Base-by-base conservation (phyloP, 2,797 vertebrate species). In the Anomalospiza imberbis region DNA sequence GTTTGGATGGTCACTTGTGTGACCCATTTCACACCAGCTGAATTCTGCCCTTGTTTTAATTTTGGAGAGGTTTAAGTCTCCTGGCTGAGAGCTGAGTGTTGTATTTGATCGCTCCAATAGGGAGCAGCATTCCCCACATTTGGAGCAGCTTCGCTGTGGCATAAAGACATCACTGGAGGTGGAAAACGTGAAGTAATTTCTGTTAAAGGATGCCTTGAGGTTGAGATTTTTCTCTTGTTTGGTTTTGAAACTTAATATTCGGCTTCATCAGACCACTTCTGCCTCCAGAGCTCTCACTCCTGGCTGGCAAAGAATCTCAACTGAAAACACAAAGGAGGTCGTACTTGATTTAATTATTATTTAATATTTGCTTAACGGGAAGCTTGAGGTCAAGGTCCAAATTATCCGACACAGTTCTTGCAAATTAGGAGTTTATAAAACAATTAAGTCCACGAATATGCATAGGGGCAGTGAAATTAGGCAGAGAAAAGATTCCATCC, bases 51-150 rank as follows among this genome's bases (percentile, higher is more conserved):
- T 11, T 9, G 10, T 86, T 81, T 54, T 38, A 3, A 12, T 36
- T 85, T 34, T 50, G 60, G 51, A 42, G 77, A 13, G 19, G n/a
- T 24, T 3, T 2, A 15, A 50, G 3, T 38, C 55, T 71, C 7
- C 21, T 13, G 36, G 31, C 45, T 60, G 29, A 48, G 74, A 76
- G 15, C 2, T 7, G 47, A 8, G 31, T 93, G 93, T 36, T 36
- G 4, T 89, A 13, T 77, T 61, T 16, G 54, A 28, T 83, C 0
- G 0, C 17, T 47, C 93, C 96, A 54, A 18, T 38, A 97, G 96
- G 48, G 32, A 82, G 95, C 95, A 95, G 93, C 78, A 92, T 95
- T 53, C 32, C 74, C 67, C 80, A 17, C 5, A 2, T 74, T 79
- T 71, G 74, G 60, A 47, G 12, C 48, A 4, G 60, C 67, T 40